Evolutionary conservation across 2,113 vertebrate genomes (phyloP), one percentile per base, ranked within the genome.

Genomic region (Motacilla tschutschensis): DNA sequence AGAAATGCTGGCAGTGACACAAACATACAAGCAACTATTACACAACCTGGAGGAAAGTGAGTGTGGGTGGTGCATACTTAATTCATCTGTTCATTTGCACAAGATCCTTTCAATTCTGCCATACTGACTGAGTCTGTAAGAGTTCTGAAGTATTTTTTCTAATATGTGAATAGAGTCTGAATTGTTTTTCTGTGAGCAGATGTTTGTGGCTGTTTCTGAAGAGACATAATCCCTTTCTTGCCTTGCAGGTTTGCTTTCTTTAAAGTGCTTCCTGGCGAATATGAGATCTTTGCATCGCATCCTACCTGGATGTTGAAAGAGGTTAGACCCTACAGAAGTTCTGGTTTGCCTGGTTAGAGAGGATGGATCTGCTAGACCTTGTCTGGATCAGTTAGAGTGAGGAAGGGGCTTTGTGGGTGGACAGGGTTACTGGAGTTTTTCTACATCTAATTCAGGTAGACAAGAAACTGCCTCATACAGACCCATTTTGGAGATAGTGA

Each of bases 221-320:
- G 16, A 54, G 40, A 20, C 1, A 1, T 51, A 38, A 82, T 33
- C 29, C 5, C 19, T 66, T 83, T 77, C n/a, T 88, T 90, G n/a
- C 50, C 64, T 89, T 90, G 29, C 95, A 99, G 99, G 87, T 99
- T 98, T 93, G 97, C 97, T 28, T 99, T 99, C 95, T 97, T 97
- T 67, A 99, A 98, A 98, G 99, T 99, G 50, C 98, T 99, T 64
- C 99, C 99, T 69, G 99, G 99, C 8, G 97, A 95, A 90, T 99
- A 99, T 64, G 98, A 99, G 93, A 98, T 99, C 81, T 97, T 97
- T 78, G 99, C 99, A 16, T 97, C 97, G 22, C 99, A 99, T 94
- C 96, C 98, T 3, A 98, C 98, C 60, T 99, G 99, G 99, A 95
- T 96, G 5, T 71, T 99, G 83, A 98, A 99, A 94, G 97, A 98